Evolutionary conservation across 2,113 vertebrate genomes (phyloP).

Genomic region (Suricata suricatta): DNA sequence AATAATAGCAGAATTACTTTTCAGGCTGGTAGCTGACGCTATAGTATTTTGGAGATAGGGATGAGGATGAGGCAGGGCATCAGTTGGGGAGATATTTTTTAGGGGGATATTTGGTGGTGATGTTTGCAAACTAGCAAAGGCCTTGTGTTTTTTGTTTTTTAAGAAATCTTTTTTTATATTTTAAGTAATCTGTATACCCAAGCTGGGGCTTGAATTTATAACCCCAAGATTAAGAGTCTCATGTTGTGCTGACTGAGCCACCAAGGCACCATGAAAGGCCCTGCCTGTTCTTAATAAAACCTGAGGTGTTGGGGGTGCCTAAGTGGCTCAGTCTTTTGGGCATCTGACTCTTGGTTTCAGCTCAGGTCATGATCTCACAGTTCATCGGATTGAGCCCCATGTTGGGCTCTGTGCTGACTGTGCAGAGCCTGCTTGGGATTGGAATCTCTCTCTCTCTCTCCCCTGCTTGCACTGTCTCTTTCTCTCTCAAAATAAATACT

Average conservation of each 20-base stretch:
- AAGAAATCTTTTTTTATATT: not conserved
- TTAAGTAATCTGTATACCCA: not conserved
- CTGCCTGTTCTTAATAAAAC: not conserved
- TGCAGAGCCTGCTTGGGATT: too few species aligned
- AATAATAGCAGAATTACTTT: slow-evolving; percentile 26
- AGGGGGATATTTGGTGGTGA: not conserved
- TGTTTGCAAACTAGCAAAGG: slow-evolving; percentile 2
- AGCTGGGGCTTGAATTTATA: not conserved
- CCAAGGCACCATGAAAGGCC: not conserved
- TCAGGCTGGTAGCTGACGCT: not conserved
- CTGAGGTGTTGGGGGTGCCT: not conserved
- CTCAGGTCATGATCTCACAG: too few species aligned
- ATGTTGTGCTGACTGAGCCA: not conserved
- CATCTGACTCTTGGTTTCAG: too few species aligned
- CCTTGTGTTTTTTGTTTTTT: not conserved
- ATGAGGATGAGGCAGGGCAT: not conserved
- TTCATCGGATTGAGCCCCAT: too few species aligned
- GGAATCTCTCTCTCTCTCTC: too few species aligned
- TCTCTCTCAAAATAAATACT: too few species aligned
- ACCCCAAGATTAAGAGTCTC: not conserved
- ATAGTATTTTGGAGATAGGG: not conserved
- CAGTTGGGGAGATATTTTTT: not conserved
- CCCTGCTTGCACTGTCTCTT: too few species aligned
- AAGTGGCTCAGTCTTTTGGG: too few species aligned
- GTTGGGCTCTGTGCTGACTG: too few species aligned